Percentiles rank a stretch among this genome's conserved stretches.
These are phyloP conservation scores for Neoitamus cyanurus DNA, from an alignment of 2,888 invertebrate genomes.

Conservation along the genomic window DNA sequence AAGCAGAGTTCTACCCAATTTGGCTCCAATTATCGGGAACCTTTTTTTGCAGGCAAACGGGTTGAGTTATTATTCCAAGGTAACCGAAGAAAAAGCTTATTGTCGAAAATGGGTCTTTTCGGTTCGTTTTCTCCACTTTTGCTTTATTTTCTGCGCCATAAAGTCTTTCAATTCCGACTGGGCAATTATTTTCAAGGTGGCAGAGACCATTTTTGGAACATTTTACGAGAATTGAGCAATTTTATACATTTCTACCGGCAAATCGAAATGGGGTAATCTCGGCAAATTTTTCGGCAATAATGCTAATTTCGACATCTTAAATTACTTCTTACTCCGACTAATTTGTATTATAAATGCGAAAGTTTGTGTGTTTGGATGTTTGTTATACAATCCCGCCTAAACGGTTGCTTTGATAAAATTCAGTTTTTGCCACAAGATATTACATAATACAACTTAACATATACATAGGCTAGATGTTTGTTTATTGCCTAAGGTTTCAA, in stretches of 20 bases:
- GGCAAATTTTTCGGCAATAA: background rate
- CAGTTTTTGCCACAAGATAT: no score
- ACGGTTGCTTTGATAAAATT: no score
- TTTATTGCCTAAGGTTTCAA: no score
- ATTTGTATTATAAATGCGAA: no score
- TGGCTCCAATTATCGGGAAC: background rate
- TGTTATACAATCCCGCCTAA: no score
- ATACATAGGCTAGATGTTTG: no score
- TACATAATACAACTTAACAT: no score
- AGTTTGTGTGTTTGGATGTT: no score
- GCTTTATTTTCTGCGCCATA: background rate
- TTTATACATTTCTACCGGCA: background rate
- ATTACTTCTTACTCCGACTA: no score
- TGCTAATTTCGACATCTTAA: background rate
- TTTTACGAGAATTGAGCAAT: background rate
- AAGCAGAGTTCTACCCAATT: background rate
- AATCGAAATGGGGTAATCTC: background rate
- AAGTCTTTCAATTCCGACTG: background rate
- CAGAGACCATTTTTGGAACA: background rate
- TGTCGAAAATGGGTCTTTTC: background rate
- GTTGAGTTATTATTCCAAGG: background rate
- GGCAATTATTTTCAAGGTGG: slow-evolving; percentile 4
- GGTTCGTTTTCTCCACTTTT: background rate
- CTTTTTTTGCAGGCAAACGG: background rate
- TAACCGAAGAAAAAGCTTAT: background rate